Evolutionary conservation across 2,888 invertebrate genomes (phyloP).

Genomic region (Opisthograptis luteolata): DNA sequence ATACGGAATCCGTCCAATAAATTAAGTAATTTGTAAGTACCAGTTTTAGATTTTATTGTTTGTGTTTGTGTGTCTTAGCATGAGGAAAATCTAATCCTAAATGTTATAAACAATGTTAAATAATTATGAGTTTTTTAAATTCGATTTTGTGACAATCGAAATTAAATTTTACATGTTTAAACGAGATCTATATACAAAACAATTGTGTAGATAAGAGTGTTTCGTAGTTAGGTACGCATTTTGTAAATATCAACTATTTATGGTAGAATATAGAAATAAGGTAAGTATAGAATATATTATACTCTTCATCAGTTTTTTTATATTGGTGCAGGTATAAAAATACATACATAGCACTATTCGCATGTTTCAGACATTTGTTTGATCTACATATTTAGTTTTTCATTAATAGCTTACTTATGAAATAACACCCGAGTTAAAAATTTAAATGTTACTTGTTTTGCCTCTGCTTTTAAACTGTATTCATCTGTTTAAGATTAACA

Average conservation of each 20-base stretch:
- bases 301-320: background rate
- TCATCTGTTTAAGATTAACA: no score
- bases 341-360: no score
- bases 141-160: background rate
- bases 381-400: no score
- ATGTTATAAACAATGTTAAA: no score
- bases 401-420: no score
- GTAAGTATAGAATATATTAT: background rate
- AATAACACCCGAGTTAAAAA: no score
- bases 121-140: background rate
- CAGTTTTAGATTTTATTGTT: background rate
- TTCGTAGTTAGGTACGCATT: slow-evolving; percentile 26
- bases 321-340: no score
- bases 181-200: background rate
- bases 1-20: slow-evolving; percentile 23
- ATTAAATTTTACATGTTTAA: background rate
- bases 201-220: background rate
- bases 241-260: slow-evolving; percentile 40
- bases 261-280: slow-evolving; percentile 19
- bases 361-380: no score
- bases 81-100: no score
- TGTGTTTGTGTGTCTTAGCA: background rate
- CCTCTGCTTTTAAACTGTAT: no score
- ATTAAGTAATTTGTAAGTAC: slow-evolving; percentile 20
- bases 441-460: no score